phyloP scores from a whole-genome alignment of 2,113 vertebrate genomes.

The Chamaetylas fuelleborni region DNA sequence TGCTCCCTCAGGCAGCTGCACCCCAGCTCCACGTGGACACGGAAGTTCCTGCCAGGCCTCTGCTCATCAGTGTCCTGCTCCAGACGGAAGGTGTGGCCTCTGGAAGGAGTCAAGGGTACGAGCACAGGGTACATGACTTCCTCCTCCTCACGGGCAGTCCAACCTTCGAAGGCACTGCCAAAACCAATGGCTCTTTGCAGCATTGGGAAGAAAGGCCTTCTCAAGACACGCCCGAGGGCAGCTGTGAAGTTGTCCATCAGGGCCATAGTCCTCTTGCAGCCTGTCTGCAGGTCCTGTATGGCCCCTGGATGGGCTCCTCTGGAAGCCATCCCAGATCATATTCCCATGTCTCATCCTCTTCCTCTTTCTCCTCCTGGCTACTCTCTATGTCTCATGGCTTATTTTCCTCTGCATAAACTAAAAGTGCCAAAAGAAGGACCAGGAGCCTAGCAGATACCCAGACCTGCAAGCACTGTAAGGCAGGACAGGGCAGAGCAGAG shows the following conservation, averaged over 20 bases:
- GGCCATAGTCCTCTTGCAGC: rapidly evolving
- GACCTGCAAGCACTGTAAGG: neutral
- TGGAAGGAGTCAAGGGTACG: rapidly evolving
- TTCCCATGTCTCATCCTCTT: rapidly evolving
- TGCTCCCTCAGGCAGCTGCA: neutral
- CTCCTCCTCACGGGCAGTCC: neutral
- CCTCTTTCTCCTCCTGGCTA: neutral
- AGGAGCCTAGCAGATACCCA: neutral
- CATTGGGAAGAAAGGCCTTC: neutral
- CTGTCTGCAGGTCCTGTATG: no score
- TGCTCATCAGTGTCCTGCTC: rapidly evolving
- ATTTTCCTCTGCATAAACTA: neutral
- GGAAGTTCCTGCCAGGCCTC: neutral
- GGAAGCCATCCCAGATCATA: neutral
- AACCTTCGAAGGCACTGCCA: neutral
- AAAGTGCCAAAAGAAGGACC: neutral
- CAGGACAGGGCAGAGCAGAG: neutral
- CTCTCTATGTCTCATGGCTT: neutral
- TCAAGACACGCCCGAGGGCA: rapidly evolving
- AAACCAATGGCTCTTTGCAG: neutral
- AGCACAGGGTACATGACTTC: rapidly evolving
- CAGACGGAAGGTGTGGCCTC: neutral
- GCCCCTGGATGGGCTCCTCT: rapidly evolving
- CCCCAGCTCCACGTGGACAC: rapidly evolving
- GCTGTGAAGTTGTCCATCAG: neutral